Conservation (phyloP, 2,113 vertebrate genomes). For the Nibea coibor region DNA sequence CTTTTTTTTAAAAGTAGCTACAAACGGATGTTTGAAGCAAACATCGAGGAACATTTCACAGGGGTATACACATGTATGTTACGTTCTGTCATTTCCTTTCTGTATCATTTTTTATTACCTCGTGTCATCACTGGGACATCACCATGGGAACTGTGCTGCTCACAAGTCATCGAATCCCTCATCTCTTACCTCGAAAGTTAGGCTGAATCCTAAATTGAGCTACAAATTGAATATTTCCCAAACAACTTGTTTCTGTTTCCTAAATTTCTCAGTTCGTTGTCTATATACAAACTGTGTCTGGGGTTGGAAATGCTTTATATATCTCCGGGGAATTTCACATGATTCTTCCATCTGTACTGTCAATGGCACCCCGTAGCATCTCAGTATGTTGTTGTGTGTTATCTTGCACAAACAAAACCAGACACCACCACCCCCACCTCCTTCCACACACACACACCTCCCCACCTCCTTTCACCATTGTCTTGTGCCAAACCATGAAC, state of each 20-base stretch:
- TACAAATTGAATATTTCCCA: slow-evolving; percentile 1
- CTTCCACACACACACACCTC: neutral
- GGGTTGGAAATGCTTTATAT: slow-evolving; percentile 55
- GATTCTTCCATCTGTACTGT: slow-evolving; percentile 83
- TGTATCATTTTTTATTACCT: slow-evolving; percentile 34
- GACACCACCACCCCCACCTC: neutral
- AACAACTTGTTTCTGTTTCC: neutral
- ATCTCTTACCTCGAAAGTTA: slow-evolving; percentile 13
- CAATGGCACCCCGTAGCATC: slow-evolving; percentile 66
- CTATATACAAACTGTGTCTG: slow-evolving; percentile 12
- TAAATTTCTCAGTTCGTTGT: slow-evolving; percentile 20
- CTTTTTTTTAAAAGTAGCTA: slow-evolving; percentile 48
- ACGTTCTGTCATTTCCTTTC: slow-evolving; percentile 30
- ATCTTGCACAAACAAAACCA: slow-evolving; percentile 56
- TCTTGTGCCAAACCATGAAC: slow-evolving; percentile 63
- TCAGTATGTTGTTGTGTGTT: slow-evolving; percentile 74
- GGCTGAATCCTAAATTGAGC: slow-evolving; percentile 20
- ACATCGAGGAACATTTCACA: slow-evolving; percentile 62
- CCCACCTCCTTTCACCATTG: slow-evolving; percentile 47
- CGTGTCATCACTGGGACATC: slow-evolving; percentile 9
- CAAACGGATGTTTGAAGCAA: slow-evolving; percentile 68
- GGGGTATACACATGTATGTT: slow-evolving; percentile 64
- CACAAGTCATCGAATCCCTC: slow-evolving; percentile 60
- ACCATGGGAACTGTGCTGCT: slow-evolving; percentile 18
- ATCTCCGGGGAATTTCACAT: slow-evolving; percentile 76